These are phyloP conservation scores for Perca fluviatilis DNA, from an alignment of 2,113 vertebrate species.

Conservation along the genomic window DNA sequence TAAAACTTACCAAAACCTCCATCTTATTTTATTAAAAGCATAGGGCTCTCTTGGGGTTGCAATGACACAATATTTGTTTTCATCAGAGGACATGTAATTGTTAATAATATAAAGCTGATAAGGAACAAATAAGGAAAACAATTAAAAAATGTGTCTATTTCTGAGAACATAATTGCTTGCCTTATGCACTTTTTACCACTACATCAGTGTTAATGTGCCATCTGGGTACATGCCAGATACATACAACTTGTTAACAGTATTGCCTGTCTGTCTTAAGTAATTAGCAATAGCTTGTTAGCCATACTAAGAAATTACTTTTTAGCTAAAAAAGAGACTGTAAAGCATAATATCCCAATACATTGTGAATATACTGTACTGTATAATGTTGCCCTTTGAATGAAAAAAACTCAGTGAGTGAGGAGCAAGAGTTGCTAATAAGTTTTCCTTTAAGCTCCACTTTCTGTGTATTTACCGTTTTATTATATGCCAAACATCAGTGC, in stretches of 20 bases:
- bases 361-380: neutral
- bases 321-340: neutral
- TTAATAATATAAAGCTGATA: slow-evolving; percentile 7
- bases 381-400: slow-evolving; percentile 26
- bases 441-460: slow-evolving; percentile 38
- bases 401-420: neutral
- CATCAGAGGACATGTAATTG: slow-evolving; percentile 14
- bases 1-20: slow-evolving; percentile 14
- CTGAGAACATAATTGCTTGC: slow-evolving; percentile 29
- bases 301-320: slow-evolving; percentile 12
- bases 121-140: slow-evolving; percentile 38
- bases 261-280: slow-evolving; percentile 43
- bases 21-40: slow-evolving; percentile 12
- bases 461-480: slow-evolving; percentile 46
- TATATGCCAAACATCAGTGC: slow-evolving; percentile 32
- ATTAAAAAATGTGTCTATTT: slow-evolving; percentile 10
- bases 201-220: slow-evolving; percentile 15
- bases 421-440: slow-evolving; percentile 21
- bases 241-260: slow-evolving; percentile 40
- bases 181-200: slow-evolving; percentile 6
- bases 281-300: slow-evolving; percentile 40
- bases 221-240: slow-evolving; percentile 42
- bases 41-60: neutral
- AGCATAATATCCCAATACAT: neutral
- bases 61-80: slow-evolving; percentile 49